Conservation (phyloP, 2,797 vertebrate species). For the Brotula barbata region DNA sequence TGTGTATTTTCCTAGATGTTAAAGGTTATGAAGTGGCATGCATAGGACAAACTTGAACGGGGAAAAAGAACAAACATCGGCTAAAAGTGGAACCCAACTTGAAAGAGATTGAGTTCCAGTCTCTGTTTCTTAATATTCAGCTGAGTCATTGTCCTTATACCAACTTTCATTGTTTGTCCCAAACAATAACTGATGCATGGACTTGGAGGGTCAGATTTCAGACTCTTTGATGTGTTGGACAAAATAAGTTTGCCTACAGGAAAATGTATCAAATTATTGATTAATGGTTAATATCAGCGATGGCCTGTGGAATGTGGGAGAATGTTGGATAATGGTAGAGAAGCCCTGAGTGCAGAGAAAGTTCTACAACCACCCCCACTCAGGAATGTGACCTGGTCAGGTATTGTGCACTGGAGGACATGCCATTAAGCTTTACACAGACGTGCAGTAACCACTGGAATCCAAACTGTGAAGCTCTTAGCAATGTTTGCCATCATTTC, state of each 20-base stretch:
- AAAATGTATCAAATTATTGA: too few relatives aligned
- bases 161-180: not conserved
- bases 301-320: not conserved
- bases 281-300: too few relatives aligned
- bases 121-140: not conserved
- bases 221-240: not conserved
- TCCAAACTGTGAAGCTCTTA: too few relatives aligned
- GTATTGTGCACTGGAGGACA: constrained; percentile 4
- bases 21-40: too few relatives aligned
- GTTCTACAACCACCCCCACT: constrained; percentile 11
- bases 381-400: constrained; percentile 46
- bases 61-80: too few relatives aligned
- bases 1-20: too few relatives aligned
- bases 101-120: too few relatives aligned
- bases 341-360: constrained; percentile 6
- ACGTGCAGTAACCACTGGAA: not conserved
- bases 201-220: not conserved
- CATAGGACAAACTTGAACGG: too few relatives aligned
- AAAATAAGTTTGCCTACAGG: not conserved
- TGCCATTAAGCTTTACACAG: constrained; percentile 1
- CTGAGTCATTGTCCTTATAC: not conserved
- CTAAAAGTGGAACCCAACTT: too few relatives aligned
- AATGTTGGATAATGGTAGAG: not conserved
- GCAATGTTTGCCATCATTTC: too few relatives aligned
- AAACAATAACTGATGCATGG: constrained; percentile 3